These are phyloP conservation scores for Aphelinus certus DNA, from an alignment of 1,140 invertebrate genomes.

Conservation along the genomic window DNA sequence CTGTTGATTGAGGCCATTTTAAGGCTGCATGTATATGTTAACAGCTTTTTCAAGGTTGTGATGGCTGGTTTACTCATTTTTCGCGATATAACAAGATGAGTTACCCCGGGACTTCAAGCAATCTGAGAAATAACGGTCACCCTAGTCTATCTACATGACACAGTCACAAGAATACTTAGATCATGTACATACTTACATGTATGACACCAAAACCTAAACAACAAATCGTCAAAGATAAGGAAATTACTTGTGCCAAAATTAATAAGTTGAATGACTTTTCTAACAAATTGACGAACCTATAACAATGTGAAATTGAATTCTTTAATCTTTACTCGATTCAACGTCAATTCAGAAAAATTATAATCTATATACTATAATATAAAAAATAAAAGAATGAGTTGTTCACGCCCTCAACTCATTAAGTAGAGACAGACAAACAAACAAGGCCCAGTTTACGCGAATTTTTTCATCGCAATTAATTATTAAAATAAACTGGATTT, in stretches of 20 bases:
- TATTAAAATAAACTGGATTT: background rate
- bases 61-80: background rate
- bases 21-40: too few species aligned
- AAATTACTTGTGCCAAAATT: conserved; percentile 12
- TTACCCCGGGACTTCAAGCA: background rate
- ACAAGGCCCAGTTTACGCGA: too few species aligned
- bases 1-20: too few species aligned
- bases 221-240: conserved; percentile 1
- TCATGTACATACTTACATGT: background rate
- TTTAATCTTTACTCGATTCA: too few species aligned
- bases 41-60: too few species aligned
- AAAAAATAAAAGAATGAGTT: too few species aligned
- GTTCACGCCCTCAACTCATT: too few species aligned
- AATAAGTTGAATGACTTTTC: conserved; percentile 22
- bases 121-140: too few species aligned
- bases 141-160: too few species aligned
- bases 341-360: background rate
- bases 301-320: too few species aligned
- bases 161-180: background rate
- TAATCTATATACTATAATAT: too few species aligned
- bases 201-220: conserved; percentile 11
- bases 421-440: too few species aligned
- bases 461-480: background rate
- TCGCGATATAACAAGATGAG: background rate
- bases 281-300: conserved; percentile 7